Percentiles rank a stretch among this genome's conserved stretches.
These are phyloP conservation scores for Cantharis lateralis DNA, from an alignment of 2,888 invertebrate species.

Conservation along the genomic window DNA sequence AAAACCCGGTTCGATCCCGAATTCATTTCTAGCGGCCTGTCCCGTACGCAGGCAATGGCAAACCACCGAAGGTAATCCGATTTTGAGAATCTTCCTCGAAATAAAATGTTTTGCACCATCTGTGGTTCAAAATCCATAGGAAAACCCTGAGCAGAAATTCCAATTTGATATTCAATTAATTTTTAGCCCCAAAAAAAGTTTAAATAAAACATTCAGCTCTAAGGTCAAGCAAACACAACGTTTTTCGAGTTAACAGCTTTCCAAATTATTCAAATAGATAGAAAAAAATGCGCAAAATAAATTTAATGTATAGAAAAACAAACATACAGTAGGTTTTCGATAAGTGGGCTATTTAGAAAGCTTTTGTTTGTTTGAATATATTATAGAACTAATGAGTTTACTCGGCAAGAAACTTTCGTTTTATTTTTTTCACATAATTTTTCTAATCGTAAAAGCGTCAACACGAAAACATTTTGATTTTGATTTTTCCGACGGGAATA, in stretches of 20 bases:
- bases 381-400: background rate
- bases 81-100: too few species aligned
- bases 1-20: too few species aligned
- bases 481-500: background rate
- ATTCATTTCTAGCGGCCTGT: too few species aligned
- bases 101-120: too few species aligned
- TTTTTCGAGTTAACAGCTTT: background rate
- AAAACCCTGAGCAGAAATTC: too few species aligned
- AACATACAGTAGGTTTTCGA: background rate
- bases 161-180: background rate
- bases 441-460: background rate
- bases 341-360: background rate
- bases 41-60: too few species aligned
- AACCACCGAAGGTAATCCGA: too few species aligned
- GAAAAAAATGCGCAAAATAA: background rate
- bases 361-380: background rate
- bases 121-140: too few species aligned
- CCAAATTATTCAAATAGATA: background rate
- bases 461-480: background rate
- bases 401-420: background rate
- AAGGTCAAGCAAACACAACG: background rate
- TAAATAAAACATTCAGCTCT: background rate
- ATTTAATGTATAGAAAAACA: background rate
- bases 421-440: background rate
- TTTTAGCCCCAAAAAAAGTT: background rate